These are phyloP conservation scores for Leontopithecus rosalia DNA, from an alignment of 2,797 vertebrate species.

Conservation along the genomic window DNA sequence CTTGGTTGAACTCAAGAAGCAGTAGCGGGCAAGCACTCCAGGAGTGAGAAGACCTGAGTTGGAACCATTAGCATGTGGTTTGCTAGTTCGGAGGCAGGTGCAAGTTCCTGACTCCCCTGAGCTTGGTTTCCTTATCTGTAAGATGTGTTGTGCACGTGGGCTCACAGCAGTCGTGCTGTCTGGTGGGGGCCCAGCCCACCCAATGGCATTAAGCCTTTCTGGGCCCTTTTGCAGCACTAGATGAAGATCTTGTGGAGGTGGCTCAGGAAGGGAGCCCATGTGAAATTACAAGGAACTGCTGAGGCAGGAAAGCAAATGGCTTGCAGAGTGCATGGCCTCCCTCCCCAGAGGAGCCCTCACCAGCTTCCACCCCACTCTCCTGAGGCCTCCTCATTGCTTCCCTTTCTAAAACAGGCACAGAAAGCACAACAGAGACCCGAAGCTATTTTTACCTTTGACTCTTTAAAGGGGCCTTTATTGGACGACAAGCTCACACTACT, in stretches of 20 bases:
- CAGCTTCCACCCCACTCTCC: neutral
- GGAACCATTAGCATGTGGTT: neutral
- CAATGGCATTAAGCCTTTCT: neutral
- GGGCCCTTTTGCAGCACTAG: neutral
- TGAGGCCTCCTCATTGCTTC: neutral
- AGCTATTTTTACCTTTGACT: neutral
- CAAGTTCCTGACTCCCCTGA: neutral
- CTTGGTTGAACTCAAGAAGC: neutral
- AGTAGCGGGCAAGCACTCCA: neutral
- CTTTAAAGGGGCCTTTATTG: neutral
- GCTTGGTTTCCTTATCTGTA: neutral
- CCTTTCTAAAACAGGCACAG: neutral
- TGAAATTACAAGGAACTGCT: neutral
- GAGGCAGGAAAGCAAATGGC: neutral
- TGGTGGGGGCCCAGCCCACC: neutral
- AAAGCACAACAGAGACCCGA: neutral
- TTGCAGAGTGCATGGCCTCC: rapidly evolving
- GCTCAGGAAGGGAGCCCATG: neutral
- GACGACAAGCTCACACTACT: neutral
- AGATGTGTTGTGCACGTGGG: neutral
- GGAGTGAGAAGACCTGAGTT: neutral
- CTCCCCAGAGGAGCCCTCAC: neutral
- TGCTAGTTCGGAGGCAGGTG: neutral
- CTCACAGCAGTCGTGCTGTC: neutral
- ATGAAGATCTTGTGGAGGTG: neutral